Base-by-base conservation (phyloP, 2,888 invertebrate species). In the Melinaea menophilus region DNA sequence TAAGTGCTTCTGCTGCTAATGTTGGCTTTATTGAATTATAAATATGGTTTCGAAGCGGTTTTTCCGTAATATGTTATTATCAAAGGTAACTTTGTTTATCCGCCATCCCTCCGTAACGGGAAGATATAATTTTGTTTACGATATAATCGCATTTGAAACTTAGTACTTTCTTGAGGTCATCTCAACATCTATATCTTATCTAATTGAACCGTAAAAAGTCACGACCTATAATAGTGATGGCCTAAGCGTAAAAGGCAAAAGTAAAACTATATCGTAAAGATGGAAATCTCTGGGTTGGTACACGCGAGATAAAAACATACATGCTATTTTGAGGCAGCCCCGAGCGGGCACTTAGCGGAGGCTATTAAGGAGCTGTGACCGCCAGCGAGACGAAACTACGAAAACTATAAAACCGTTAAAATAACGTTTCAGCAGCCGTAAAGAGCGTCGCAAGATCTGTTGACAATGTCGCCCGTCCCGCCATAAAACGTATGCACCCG, bases 361-460 rank as follows among this genome's bases (percentile, higher is more conserved):
- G 84, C 90, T 88, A 90, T 90, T 90, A 90, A 87, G 88, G 83
- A 78, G 79, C 78, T 79, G 87, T 84, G 88, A 86, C 90, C 90
- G 88, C 84, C 85, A 82, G 85, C 81, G 85, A 85, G 85, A 83
- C 87, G 86, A 79, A 87, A 87, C 85, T 87, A 84, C 88, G 82
- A 86, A 88, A 89, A 90, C 90, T 90, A 90, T 90, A 90, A 90
- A 90, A 90, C 88, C 82, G 88, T 89, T 90, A 90, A 90, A 90
- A 88, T 86, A 89, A 86, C 89, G 86, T 90, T 90, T 88, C 89
- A 88, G 85, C 86, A 87, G 88, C 88, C 80, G 88, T 90, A 90
- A 90, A 90, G 90, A 88, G 86, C 84, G 85, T 85, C 85, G 85
- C 88, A 82, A 87, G 90, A 89, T 90, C 89, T 90, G 89, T 90